Conservation (phyloP, 2,113 vertebrate genomes). For the Hydropotes inermis region DNA sequence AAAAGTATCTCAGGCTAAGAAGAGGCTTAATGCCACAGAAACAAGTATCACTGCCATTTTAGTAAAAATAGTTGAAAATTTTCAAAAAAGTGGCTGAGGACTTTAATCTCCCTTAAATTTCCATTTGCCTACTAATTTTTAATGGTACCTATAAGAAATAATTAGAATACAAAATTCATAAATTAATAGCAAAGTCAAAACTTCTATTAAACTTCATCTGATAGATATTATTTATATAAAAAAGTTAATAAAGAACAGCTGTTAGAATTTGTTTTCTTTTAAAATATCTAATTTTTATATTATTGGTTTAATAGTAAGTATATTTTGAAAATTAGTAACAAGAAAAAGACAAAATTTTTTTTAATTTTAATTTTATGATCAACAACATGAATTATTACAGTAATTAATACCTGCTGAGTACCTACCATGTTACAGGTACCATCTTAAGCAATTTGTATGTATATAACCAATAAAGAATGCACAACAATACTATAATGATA, state of each 20-base stretch:
- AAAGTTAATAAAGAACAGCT: neutral
- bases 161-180: slow-evolving; percentile 21
- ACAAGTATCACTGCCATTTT: neutral
- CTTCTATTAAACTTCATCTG: neutral
- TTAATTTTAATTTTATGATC: neutral
- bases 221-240: neutral
- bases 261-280: neutral
- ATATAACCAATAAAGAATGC: neutral
- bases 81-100: neutral
- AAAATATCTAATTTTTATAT: slow-evolving; percentile 37
- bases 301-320: neutral
- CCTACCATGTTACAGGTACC: neutral
- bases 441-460: neutral
- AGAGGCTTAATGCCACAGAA: neutral
- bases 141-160: slow-evolving; percentile 22
- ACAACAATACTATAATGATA: neutral
- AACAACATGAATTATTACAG: neutral
- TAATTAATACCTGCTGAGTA: neutral
- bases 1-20: slow-evolving; percentile 5
- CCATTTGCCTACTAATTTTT: slow-evolving; percentile 3
- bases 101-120: neutral
- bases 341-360: neutral
- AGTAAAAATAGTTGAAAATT: neutral
- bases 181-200: slow-evolving; percentile 14
- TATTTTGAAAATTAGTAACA: neutral